Evolutionary conservation across 2,797 vertebrate species (phyloP), one percentile per base, ranked within the genome.

Genomic region (Silurus lanzhouensis): DNA sequence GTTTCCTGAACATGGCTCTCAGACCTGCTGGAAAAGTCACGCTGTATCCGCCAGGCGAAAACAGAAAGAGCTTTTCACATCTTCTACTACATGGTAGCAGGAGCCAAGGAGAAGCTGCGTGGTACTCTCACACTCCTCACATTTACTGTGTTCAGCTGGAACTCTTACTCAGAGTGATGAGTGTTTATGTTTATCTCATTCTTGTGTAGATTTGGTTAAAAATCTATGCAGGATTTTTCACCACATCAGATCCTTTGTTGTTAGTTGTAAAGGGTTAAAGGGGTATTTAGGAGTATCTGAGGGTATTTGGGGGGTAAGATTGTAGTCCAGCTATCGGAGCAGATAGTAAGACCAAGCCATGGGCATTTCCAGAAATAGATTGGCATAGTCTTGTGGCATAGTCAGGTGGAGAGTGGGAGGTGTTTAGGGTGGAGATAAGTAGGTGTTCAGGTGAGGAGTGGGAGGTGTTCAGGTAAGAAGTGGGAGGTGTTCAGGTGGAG

Each of bases 21-120:
- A 99, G 98, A 99, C 92, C 95, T 99, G 91, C 95, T 99, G 90
- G 98, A 99, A 93, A 99, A 99, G 91, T 99, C 98, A 5, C 96
- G 98, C 46, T 97, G 96, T 6, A 97, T 99, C 83, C 97, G 98
- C 58, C 98, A 99, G 92, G 96, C 94, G 15, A 95, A 92, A 91
- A 97, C 97, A 0, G 98, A 99, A 92, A 92, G 97, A 92, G 95
- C 98, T 0, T 99, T 99, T 89, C 98, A 99, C 91, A 98, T 99
- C 91, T 99, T 99, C 90, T 99, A 99, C 90, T 99, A 99, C 90
- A 92, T 99, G 96, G 94, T 99, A 85, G 94, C 96, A 1, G 98
- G 98, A 82, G 94, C 96, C 89, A 95, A 95, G 76, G 96, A 96
- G 55, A 95, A 97, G 89, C 93, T 95, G 78, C 93, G 86, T 10